These are phyloP conservation scores for Tetramorium parvispinum DNA, from an alignment of 1,140 invertebrate genomes.

Conservation along the genomic window DNA sequence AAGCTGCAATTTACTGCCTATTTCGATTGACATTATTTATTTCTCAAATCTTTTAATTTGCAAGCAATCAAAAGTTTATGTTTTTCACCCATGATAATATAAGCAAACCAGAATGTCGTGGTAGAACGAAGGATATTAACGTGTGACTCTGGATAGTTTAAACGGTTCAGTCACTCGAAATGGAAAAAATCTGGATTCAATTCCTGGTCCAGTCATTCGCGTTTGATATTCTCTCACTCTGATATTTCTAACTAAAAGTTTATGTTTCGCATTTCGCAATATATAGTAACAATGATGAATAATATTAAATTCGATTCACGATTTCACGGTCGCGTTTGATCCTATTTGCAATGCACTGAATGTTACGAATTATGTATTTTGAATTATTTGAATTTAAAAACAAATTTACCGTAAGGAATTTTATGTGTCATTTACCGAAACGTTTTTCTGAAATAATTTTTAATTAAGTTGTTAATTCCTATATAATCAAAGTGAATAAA, in stretches of 20 bases:
- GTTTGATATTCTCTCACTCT: too few species aligned
- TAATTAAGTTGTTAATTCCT: background rate
- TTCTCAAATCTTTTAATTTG: background rate
- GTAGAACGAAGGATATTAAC: too few species aligned
- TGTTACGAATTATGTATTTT: background rate
- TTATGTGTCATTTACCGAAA: background rate
- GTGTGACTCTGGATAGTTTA: too few species aligned
- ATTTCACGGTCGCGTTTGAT: background rate
- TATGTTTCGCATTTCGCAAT: background rate
- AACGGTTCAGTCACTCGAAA: too few species aligned
- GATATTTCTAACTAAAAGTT: too few species aligned
- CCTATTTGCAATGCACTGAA: background rate
- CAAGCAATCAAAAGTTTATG: background rate
- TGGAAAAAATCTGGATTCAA: too few species aligned
- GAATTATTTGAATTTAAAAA: background rate
- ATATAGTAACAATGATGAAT: background rate
- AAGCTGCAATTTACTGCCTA: constrained; percentile 64
- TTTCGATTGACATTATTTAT: constrained; percentile 9
- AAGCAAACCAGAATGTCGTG: too few species aligned
- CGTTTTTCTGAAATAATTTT: background rate
- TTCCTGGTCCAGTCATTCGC: too few species aligned
- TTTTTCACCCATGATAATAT: background rate
- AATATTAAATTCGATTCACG: background rate
- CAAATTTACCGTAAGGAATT: background rate
- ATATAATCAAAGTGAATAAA: background rate